A percentile compares a stretch with the other conserved stretches of the same genome.
Conservation (phyloP, 2,113 vertebrate genomes). For the Haemorhous mexicanus region DNA sequence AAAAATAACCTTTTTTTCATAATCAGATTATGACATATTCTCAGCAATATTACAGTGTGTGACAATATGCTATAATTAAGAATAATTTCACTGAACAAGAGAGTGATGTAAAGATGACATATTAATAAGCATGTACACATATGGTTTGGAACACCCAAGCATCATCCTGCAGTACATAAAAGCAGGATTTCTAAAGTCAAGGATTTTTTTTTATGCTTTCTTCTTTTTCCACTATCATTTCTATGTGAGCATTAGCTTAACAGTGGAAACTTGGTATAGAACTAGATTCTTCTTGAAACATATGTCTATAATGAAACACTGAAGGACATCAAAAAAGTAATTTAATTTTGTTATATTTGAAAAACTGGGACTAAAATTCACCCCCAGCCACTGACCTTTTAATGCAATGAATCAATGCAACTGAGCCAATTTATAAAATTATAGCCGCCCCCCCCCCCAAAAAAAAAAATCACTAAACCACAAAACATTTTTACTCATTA, state of each 20-base stretch:
- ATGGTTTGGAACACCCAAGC: background rate
- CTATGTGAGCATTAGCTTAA: background rate
- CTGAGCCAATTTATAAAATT: background rate
- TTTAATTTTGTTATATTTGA: background rate
- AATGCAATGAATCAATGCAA: background rate
- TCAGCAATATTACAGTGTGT: conserved; percentile 11
- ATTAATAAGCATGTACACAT: background rate
- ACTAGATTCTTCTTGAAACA: background rate
- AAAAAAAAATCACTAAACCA: background rate
- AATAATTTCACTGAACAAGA: background rate
- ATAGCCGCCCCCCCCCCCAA: background rate
- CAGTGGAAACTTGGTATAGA: background rate
- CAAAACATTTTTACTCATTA: background rate
- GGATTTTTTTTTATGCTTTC: background rate
- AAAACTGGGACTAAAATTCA: background rate
- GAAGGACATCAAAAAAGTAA: background rate
- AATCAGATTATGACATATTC: background rate
- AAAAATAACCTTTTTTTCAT: background rate
- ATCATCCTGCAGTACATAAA: background rate
- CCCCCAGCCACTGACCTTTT: background rate
- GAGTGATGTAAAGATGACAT: background rate
- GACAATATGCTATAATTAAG: background rate
- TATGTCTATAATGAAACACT: background rate
- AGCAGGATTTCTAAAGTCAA: background rate
- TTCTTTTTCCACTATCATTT: background rate